These are phyloP conservation scores for Epinotia brunnichana DNA, from an alignment of 2,888 invertebrate species.

Conservation along the genomic window DNA sequence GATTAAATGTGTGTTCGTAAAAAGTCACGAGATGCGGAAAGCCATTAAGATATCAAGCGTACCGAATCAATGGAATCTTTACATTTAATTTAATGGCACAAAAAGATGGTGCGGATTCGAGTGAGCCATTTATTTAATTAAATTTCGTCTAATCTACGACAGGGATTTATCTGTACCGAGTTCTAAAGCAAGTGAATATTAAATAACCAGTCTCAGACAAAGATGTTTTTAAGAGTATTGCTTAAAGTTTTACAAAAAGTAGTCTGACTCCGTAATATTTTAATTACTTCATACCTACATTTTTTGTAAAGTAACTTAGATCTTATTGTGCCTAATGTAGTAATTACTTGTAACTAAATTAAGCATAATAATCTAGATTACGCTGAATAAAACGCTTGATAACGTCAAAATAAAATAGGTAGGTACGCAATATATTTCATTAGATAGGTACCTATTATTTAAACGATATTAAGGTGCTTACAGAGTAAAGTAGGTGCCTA, in stretches of 20 bases:
- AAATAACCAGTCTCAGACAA: neutral
- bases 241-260: neutral
- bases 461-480: too few relatives aligned
- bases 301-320: neutral
- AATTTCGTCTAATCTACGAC: conserved; percentile 48
- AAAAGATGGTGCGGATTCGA: conserved; percentile 49
- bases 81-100: conserved; percentile 34
- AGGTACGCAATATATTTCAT: too few relatives aligned
- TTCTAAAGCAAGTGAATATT: conserved; percentile 30
- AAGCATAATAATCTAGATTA: too few relatives aligned
- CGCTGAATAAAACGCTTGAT: too few relatives aligned
- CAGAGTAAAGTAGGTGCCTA: too few relatives aligned
- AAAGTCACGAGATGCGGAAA: neutral
- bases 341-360: neutral
- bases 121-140: conserved; percentile 53
- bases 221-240: neutral
- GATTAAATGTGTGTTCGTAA: neutral
- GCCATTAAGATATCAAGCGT: neutral
- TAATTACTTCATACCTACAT: too few relatives aligned
- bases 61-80: conserved; percentile 30
- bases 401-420: too few relatives aligned
- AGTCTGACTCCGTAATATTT: neutral
- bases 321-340: too few relatives aligned
- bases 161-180: conserved; percentile 46
- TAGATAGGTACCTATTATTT: too few relatives aligned